A percentile compares a stretch with the other conserved stretches of the same genome.
Evolutionary conservation across 2,113 vertebrate genomes (phyloP).

Genomic region (Pagrus major): DNA sequence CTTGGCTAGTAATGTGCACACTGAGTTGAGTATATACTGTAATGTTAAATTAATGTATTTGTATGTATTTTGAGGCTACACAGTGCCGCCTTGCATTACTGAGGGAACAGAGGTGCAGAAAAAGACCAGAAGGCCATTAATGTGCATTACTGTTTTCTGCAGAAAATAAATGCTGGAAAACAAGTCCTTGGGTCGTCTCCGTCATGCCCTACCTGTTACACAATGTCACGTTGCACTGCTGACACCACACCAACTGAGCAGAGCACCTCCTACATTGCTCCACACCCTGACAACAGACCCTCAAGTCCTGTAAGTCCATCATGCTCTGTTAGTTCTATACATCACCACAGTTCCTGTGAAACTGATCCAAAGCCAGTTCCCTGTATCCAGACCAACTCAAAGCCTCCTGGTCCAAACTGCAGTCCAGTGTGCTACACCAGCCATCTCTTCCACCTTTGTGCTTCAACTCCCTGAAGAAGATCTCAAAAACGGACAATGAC

Average conservation of each 20-base stretch:
- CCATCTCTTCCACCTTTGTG: background rate
- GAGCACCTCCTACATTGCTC: background rate
- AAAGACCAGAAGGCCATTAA: too few species aligned
- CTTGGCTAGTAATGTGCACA: too few species aligned
- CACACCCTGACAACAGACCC: background rate
- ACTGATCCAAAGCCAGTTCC: background rate
- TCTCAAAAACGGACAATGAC: background rate
- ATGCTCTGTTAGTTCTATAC: background rate
- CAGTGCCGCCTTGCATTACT: too few species aligned
- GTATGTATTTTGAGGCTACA: too few species aligned
- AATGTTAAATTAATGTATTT: too few species aligned
- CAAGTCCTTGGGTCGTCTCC: too few species aligned
- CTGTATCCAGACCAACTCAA: background rate
- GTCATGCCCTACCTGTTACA: background rate
- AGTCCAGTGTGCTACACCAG: background rate
- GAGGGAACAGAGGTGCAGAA: too few species aligned
- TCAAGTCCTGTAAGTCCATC: background rate
- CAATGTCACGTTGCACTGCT: background rate
- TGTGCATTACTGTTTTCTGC: too few species aligned
- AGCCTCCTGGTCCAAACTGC: background rate
- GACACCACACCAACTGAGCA: background rate
- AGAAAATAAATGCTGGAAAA: too few species aligned
- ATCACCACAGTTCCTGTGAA: background rate
- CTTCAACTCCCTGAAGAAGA: conserved; percentile 7
- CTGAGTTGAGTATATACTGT: too few species aligned